Conservation (phyloP, 2,797 vertebrate species). For the Notolepis coatsorum region DNA sequence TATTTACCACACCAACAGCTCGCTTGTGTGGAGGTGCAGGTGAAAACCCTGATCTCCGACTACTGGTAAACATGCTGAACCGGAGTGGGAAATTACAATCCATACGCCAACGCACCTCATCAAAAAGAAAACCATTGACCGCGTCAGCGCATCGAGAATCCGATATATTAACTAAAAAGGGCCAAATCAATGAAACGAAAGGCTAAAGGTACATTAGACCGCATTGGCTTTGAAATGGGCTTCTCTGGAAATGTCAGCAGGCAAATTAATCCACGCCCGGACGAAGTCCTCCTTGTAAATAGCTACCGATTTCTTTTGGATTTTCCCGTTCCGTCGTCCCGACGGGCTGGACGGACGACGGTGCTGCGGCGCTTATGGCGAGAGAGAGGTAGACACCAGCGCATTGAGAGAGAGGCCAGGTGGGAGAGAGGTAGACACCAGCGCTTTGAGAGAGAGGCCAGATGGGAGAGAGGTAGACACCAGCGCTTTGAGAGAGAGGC, state of each 20-base stretch:
- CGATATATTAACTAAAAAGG: constrained; percentile 71
- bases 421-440: too few species aligned
- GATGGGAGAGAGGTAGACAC: too few species aligned
- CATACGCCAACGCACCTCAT: constrained; percentile 65
- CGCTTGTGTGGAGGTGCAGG: constrained; percentile 45
- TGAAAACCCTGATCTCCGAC: constrained; percentile 66
- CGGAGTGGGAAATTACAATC: constrained; percentile 75
- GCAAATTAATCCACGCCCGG: constrained; percentile 71
- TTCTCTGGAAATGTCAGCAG: constrained; percentile 77
- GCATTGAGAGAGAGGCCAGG: too few species aligned
- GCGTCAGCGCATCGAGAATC: constrained; percentile 61
- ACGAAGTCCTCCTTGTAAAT: constrained; percentile 61
- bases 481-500: too few species aligned
- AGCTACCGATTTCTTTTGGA: constrained; percentile 62
- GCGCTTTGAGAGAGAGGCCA: too few species aligned
- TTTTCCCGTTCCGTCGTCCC: constrained; percentile 69
- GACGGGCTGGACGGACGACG: neutral
- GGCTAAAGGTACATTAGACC: constrained; percentile 77
- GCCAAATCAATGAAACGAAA: constrained; percentile 74
- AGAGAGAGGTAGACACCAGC: too few species aligned
- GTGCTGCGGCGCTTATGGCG: too few species aligned
- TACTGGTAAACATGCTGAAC: constrained; percentile 65
- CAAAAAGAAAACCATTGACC: constrained; percentile 70
- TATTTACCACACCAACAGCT: constrained; percentile 49
- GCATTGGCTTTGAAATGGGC: constrained; percentile 60